phyloP scores from a whole-genome alignment of 2,797 vertebrate species.

The Agapornis canus region DNA sequence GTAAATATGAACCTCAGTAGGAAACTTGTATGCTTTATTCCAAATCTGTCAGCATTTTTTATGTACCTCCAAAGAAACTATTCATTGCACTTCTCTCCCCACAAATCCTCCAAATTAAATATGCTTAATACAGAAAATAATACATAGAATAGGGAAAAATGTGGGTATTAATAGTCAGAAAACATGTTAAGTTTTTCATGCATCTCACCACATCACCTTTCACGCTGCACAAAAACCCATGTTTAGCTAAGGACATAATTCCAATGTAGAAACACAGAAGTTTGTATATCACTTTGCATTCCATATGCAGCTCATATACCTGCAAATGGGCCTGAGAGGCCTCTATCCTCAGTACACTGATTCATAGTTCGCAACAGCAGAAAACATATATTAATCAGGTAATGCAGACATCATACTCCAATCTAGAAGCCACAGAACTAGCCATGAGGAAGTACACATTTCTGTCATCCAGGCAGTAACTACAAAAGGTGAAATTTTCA shows the following conservation, averaged over 20 bases:
- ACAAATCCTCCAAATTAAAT: neutral
- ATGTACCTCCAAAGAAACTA: neutral
- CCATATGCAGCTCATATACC: neutral
- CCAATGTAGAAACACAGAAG: neutral
- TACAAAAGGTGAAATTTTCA: neutral
- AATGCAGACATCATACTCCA: neutral
- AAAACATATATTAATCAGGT: neutral
- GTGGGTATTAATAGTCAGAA: neutral
- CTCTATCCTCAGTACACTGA: neutral
- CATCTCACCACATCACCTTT: neutral
- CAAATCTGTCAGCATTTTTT: slow-evolving; percentile 2
- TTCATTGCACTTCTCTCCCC: neutral
- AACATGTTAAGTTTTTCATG: neutral
- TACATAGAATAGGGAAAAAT: neutral
- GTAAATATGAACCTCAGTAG: neutral
- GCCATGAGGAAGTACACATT: neutral
- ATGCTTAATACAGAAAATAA: neutral
- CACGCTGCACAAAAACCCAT: neutral
- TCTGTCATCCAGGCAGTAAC: neutral
- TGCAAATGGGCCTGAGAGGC: neutral
- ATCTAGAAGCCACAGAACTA: neutral
- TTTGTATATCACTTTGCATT: neutral
- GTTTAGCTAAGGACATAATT: neutral
- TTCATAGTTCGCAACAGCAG: neutral
- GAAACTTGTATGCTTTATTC: neutral